phyloP scores from a whole-genome alignment of 2,888 invertebrate species.

The Carpatolechia fugitivella region DNA sequence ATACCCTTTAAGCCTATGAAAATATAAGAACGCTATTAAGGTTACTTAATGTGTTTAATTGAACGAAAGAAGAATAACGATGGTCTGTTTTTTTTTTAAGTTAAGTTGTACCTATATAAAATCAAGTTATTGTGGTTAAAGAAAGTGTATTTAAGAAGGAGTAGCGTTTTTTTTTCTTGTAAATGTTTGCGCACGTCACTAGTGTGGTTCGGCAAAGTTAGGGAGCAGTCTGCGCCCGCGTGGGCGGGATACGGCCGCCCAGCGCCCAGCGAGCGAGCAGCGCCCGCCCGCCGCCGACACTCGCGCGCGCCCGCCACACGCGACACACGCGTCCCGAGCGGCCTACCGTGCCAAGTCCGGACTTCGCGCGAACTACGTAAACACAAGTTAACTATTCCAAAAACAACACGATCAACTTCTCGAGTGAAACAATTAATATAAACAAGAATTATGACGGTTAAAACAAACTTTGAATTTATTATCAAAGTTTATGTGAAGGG shows the following conservation, averaged over 20 bases:
- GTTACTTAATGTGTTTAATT: no score
- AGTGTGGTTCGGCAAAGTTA: neutral
- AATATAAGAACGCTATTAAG: no score
- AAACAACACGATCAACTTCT: neutral
- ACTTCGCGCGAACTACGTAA: neutral
- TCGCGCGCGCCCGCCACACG: neutral
- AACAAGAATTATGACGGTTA: neutral
- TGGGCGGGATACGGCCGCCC: neutral
- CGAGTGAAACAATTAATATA: neutral
- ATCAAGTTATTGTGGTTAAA: no score
- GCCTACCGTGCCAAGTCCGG: neutral
- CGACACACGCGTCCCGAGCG: neutral
- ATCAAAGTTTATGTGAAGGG: neutral
- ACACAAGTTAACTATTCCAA: neutral
- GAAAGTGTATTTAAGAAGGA: no score
- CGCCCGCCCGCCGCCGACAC: neutral
- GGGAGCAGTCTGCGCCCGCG: slow-evolving; percentile 1
- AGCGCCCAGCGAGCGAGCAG: neutral
- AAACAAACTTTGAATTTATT: neutral
- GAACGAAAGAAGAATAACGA: no score
- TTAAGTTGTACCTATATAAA: no score
- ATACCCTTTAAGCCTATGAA: no score
- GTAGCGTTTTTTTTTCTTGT: no score
- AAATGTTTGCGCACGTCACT: slow-evolving; percentile 8
- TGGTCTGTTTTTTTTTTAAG: no score